A percentile compares a stretch with the other conserved stretches of the same genome.
Evolutionary conservation across 2,113 vertebrate species (phyloP).

Genomic region (Lepus timidus): DNA sequence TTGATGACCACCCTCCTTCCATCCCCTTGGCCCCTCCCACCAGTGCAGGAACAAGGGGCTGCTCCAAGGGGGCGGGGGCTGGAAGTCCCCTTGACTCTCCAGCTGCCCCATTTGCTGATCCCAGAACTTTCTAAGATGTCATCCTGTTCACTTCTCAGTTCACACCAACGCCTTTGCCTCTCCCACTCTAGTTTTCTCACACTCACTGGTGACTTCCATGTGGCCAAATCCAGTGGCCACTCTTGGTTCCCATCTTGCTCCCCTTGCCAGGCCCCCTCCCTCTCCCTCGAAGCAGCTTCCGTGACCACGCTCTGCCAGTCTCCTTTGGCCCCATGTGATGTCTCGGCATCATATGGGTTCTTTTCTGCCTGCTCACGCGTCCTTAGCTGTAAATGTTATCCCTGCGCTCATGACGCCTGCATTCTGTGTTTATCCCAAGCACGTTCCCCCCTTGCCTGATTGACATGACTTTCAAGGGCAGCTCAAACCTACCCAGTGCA

Average conservation of each 20-base stretch:
- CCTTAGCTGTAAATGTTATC: background rate
- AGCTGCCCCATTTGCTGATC: background rate
- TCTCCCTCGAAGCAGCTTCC: background rate
- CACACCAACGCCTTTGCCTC: background rate
- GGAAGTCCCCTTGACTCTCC: background rate
- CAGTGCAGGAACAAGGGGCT: background rate
- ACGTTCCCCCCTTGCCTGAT: background rate
- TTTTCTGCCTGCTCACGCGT: background rate
- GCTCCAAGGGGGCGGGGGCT: rapidly evolving
- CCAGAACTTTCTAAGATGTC: background rate
- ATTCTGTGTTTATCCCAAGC: background rate
- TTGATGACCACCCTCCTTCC: background rate
- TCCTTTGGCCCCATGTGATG: background rate
- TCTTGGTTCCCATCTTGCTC: background rate
- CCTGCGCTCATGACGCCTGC: background rate
- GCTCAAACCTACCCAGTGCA: background rate
- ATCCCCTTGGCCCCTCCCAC: rapidly evolving
- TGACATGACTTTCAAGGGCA: background rate
- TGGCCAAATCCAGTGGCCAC: background rate
- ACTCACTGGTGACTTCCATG: background rate
- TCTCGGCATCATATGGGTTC: background rate
- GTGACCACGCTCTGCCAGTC: background rate
- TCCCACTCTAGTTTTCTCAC: background rate
- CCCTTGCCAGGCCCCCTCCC: background rate
- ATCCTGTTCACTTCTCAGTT: background rate